Evolutionary conservation across 2,797 vertebrate species (phyloP).

Genomic region (Tragelaphus oryx): DNA sequence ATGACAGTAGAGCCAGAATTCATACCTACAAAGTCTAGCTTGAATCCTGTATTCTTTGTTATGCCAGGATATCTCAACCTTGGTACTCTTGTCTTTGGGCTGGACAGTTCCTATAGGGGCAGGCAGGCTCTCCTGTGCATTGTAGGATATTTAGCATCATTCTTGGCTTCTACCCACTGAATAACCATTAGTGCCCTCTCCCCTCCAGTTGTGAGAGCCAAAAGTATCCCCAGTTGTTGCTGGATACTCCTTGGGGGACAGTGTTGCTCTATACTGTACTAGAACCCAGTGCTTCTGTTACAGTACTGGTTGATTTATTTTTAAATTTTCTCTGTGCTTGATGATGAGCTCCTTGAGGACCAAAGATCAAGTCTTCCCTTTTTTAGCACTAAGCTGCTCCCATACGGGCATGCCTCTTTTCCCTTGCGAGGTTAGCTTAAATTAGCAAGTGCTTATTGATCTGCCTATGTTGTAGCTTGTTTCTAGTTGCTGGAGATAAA

Average conservation of each 20-base stretch:
- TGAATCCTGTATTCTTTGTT: not conserved
- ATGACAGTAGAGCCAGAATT: not conserved
- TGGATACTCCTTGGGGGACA: not conserved
- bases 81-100: not conserved
- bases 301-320: not conserved
- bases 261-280: not conserved
- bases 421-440: not conserved
- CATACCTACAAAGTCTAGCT: not conserved
- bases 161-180: not conserved
- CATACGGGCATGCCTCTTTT: not conserved
- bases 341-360: not conserved
- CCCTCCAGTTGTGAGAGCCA: not conserved
- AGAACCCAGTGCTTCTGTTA: not conserved
- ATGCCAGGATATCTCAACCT: not conserved
- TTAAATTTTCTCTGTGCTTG: not conserved
- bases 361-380: not conserved
- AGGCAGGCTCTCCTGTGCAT: not conserved
- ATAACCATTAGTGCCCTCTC: not conserved
- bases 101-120: not conserved
- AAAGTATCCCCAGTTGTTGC: not conserved
- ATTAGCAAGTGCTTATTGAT: conserved; percentile 1
- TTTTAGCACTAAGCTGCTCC: not conserved
- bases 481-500: not conserved
- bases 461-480: not conserved
- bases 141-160: not conserved